Conservation (phyloP, 2,888 invertebrate species). For the Oscheius sp. region DNA sequence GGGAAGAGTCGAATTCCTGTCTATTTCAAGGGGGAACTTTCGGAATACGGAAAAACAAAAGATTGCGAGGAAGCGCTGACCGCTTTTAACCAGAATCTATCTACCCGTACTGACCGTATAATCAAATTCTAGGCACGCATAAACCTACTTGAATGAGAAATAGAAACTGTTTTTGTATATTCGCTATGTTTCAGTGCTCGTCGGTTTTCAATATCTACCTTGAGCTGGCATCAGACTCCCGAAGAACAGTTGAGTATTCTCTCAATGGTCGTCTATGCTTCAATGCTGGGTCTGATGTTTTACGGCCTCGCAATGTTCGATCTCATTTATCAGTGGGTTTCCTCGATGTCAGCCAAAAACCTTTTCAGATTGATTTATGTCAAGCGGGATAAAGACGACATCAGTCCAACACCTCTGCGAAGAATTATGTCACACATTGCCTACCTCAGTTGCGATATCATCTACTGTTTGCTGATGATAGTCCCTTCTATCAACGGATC, state of each 20-base stretch:
- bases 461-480: conserved; percentile 26
- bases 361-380: conserved; percentile 27
- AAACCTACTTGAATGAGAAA: too few species aligned
- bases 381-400: conserved; percentile 27
- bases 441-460: conserved; percentile 33
- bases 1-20: too few species aligned
- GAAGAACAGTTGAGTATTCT: conserved; percentile 25
- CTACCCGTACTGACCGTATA: too few species aligned
- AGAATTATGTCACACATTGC: conserved; percentile 21
- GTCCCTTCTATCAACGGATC: conserved; percentile 22
- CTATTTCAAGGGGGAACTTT: too few species aligned
- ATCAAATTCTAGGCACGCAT: too few species aligned
- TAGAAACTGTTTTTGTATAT: too few species aligned
- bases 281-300: conserved; percentile 39
- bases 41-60: too few species aligned
- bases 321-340: conserved; percentile 33
- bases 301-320: conserved; percentile 34
- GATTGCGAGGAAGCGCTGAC: too few species aligned
- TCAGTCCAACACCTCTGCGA: conserved; percentile 18
- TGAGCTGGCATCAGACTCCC: conserved; percentile 32
- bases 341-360: neutral
- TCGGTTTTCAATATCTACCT: conserved; percentile 4
- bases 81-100: too few species aligned
- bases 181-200: conserved; percentile 25
- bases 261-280: conserved; percentile 34